Conservation (phyloP, 2,888 invertebrate genomes). For the Calliopum simillimum region DNA sequence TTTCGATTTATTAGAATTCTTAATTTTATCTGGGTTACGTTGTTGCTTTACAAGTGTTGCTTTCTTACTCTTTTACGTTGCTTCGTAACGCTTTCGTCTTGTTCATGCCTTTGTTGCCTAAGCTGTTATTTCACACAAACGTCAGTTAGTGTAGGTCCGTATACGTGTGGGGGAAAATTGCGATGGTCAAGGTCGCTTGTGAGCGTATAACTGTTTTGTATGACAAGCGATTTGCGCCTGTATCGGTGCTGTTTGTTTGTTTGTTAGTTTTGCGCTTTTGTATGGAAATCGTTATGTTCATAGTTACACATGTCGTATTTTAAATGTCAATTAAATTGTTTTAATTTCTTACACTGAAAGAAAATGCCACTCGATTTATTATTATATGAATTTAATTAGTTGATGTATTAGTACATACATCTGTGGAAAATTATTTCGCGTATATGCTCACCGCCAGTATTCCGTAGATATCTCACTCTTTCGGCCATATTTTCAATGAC, state of each 20-base stretch:
- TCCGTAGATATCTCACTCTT: no score
- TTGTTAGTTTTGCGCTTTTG: background rate
- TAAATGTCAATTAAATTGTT: no score
- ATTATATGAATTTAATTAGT: no score
- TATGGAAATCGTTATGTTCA: background rate
- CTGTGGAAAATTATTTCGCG: no score
- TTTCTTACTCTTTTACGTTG: background rate
- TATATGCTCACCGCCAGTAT: no score
- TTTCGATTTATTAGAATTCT: background rate
- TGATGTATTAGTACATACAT: no score
- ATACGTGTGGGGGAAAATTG: constrained; percentile 50
- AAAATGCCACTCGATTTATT: no score
- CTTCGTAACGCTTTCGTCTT: background rate
- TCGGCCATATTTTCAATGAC: no score
- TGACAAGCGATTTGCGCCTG: background rate
- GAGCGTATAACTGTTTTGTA: constrained; percentile 45
- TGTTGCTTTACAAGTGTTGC: no score
- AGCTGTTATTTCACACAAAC: background rate
- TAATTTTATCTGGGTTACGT: constrained; percentile 13
- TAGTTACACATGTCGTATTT: no score
- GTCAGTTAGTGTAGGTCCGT: no score
- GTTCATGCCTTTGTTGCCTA: background rate
- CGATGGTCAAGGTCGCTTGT: constrained; percentile 61
- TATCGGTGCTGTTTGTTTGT: background rate
- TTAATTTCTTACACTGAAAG: background rate